Evolutionary conservation across 2,797 vertebrate genomes (phyloP).

Genomic region (Crax fasciolata): DNA sequence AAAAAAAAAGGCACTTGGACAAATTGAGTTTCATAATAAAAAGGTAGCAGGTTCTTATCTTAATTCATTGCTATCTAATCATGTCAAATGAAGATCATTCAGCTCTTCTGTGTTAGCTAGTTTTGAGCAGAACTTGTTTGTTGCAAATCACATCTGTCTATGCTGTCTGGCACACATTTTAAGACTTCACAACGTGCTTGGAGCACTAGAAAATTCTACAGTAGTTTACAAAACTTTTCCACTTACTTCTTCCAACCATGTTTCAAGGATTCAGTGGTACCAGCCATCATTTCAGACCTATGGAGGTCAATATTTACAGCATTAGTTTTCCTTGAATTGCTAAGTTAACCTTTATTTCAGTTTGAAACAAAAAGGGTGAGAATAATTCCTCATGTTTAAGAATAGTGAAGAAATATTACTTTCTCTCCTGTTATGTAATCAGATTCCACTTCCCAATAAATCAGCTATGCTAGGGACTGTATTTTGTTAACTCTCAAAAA

Average conservation of each 20-base stretch:
- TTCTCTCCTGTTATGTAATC: neutral
- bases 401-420: neutral
- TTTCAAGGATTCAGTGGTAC: slow-evolving; percentile 61
- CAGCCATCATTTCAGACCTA: slow-evolving; percentile 64
- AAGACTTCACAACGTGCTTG: neutral
- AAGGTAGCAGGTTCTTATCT: neutral
- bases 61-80: neutral
- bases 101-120: neutral
- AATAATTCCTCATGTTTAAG: neutral
- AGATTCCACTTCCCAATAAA: neutral
- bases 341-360: slow-evolving; percentile 20
- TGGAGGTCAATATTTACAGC: slow-evolving; percentile 60
- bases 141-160: neutral
- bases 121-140: slow-evolving; percentile 5
- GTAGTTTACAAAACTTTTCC: slow-evolving; percentile 50
- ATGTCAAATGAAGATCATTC: neutral
- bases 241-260: slow-evolving; percentile 61
- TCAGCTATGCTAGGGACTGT: neutral
- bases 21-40: neutral
- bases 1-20: neutral
- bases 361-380: neutral
- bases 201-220: slow-evolving; percentile 40
- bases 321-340: slow-evolving; percentile 44
- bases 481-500: neutral
- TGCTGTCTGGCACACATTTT: neutral